Conservation (phyloP, 1,140 invertebrate species). For the Hypsibius dujardini region DNA sequence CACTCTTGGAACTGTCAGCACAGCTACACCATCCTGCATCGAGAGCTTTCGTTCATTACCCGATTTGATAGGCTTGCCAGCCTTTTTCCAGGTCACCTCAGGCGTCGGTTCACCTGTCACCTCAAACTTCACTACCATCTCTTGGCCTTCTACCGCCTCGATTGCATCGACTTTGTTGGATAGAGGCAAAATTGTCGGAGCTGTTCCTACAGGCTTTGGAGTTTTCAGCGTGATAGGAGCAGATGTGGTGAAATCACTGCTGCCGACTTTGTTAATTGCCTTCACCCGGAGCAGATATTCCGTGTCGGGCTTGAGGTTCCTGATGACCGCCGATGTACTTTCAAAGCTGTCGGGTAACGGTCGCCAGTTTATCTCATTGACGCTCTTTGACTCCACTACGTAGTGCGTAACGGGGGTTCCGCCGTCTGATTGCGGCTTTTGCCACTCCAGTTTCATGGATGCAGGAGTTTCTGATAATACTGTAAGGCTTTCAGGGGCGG, state of each 20-base stretch:
- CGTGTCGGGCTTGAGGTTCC: constrained; percentile 45
- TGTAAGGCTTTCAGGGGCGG: constrained; percentile 46
- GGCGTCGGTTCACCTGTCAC: constrained; percentile 62
- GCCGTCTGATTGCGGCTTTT: constrained; percentile 59
- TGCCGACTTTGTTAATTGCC: constrained; percentile 54
- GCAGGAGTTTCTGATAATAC: constrained; percentile 58
- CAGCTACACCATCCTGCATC: constrained; percentile 54
- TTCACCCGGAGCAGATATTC: constrained; percentile 55
- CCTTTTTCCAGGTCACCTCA: constrained; percentile 57
- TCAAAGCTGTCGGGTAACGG: background rate
- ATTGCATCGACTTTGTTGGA: constrained; percentile 29
- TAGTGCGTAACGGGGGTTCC: constrained; percentile 68
- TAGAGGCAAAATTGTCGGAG: background rate
- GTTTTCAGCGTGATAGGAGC: background rate
- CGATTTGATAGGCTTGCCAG: constrained; percentile 41
- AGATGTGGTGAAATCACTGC: constrained; percentile 29
- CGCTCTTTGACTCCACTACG: constrained; percentile 49
- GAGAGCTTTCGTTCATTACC: constrained; percentile 27
- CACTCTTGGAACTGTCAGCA: constrained; percentile 48
- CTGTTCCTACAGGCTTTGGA: background rate
- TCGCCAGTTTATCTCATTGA: constrained; percentile 30
- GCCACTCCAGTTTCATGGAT: constrained; percentile 66
- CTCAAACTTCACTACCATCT: background rate
- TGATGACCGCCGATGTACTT: constrained; percentile 22
- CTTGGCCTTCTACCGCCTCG: constrained; percentile 19